Base-by-base conservation (phyloP, 2,797 vertebrate genomes). In the Dryobates pubescens region DNA sequence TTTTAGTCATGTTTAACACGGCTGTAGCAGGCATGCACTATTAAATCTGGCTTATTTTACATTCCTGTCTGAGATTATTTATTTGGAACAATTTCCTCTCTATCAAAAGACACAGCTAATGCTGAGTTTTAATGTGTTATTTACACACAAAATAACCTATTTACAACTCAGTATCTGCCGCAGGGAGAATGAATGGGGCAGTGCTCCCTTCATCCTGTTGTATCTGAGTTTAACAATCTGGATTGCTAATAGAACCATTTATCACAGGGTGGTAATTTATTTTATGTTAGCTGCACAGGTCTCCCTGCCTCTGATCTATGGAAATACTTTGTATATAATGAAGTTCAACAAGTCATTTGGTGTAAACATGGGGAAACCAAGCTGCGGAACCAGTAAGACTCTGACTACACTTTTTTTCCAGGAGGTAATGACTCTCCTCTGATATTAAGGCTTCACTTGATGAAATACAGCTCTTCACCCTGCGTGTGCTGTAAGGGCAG, bases 241-340 rank as follows among this genome's bases (percentile, higher is more conserved):
- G 98, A 98, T 98, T 98, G 98, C 98, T 99, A 99, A 99, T 99
- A 99, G 99, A 99, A 99, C 98, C 98, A 99, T 99, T 99, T 98
- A 99, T 99, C 99, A 99, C 91, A 56, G 97, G 95, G 96, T 94
- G 97, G 98, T 98, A 98, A 98, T 99, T 99, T 99, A 97, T 98
- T 98, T 98, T 97, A 97, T 96, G 98, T 97, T 97, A 97, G 97
- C 97, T 90, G 97, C 97, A 97, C 96, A 94, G 98, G 98, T 98
- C 98, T 97, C 86, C 96, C 86, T 97, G 98, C 97, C 97, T 98
- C 98, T 98, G 98, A 98, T 98, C 98, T 98, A 98, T 97, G 97
- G 98, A 98, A 98, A 98, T 98, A 96, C 97, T 97, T 95, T 95
- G 96, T 91, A 94, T 97, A 96, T 97, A 97, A 96, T 97, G 96